Evolutionary conservation across 2,888 invertebrate genomes (phyloP).

Genomic region (Resseliella maxima): DNA sequence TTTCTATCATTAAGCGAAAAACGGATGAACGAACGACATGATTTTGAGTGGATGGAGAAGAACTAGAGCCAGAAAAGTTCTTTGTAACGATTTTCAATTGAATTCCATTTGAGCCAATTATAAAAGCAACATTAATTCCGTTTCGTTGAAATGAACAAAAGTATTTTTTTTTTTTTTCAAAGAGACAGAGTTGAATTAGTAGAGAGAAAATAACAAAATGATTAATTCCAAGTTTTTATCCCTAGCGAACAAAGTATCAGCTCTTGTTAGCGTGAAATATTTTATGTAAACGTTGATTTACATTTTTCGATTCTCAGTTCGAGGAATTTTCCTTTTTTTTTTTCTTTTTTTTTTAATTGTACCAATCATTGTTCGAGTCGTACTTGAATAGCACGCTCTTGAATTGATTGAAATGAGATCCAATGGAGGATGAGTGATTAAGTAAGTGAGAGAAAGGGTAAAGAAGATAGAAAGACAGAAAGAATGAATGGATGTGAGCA

Average conservation of each 20-base stretch:
- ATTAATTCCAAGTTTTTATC: constrained; percentile 17
- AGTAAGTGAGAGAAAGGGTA: no score
- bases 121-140: background rate
- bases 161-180: background rate
- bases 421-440: no score
- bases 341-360: background rate
- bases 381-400: background rate
- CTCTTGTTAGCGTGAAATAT: background rate
- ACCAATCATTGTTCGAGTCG: background rate
- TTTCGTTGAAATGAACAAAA: background rate
- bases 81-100: constrained; percentile 6
- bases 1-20: background rate
- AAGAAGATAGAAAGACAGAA: no score
- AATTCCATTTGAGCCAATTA: background rate
- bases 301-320: background rate
- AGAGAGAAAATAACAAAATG: background rate
- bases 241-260: background rate
- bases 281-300: constrained; percentile 31
- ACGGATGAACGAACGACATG: no score
- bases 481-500: no score
- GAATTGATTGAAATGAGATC: no score
- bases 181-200: background rate
- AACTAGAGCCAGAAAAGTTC: background rate
- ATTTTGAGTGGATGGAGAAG: background rate
- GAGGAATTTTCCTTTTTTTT: background rate